phyloP scores from a whole-genome alignment of 2,113 vertebrate genomes.

The Periophthalmodon schlosseri region DNA sequence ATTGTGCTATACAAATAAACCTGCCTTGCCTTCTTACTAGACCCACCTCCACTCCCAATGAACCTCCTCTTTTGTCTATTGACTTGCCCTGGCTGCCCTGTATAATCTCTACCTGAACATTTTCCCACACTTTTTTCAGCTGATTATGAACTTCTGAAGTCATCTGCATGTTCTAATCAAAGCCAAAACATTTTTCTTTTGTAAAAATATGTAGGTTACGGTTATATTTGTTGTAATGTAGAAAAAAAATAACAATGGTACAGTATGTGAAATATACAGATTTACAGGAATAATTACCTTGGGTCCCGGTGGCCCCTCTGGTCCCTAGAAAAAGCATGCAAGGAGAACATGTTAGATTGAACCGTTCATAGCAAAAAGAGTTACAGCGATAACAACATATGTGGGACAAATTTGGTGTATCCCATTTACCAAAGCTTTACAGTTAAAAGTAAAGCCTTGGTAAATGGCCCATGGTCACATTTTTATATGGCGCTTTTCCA shows the following conservation, averaged over 20 bases:
- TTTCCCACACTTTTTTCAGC: conserved; percentile 9
- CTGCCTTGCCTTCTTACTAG: too few relatives aligned
- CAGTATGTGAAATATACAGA: conserved; percentile 12
- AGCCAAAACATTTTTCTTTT: conserved; percentile 23
- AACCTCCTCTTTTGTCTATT: conserved; percentile 20
- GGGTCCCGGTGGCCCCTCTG: conserved; percentile 87
- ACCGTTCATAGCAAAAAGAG: background rate
- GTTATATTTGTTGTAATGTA: background rate
- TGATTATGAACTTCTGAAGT: background rate
- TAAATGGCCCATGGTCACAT: too few relatives aligned
- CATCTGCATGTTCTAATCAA: conserved; percentile 19
- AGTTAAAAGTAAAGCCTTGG: too few relatives aligned
- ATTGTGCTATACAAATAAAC: too few relatives aligned
- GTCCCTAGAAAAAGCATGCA: conserved; percentile 81
- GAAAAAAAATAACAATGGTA: background rate
- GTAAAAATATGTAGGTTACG: background rate
- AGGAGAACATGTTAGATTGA: conserved; percentile 57
- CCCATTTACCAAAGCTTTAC: too few relatives aligned
- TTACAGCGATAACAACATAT: background rate
- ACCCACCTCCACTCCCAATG: too few relatives aligned
- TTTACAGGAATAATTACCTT: conserved; percentile 81
- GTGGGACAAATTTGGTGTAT: too few relatives aligned
- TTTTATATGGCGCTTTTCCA: too few relatives aligned
- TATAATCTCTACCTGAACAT: conserved; percentile 33
- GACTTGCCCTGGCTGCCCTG: conserved; percentile 27